These are phyloP conservation scores for Osmoderma eremita DNA, from an alignment of 2,888 invertebrate genomes.

Conservation along the genomic window DNA sequence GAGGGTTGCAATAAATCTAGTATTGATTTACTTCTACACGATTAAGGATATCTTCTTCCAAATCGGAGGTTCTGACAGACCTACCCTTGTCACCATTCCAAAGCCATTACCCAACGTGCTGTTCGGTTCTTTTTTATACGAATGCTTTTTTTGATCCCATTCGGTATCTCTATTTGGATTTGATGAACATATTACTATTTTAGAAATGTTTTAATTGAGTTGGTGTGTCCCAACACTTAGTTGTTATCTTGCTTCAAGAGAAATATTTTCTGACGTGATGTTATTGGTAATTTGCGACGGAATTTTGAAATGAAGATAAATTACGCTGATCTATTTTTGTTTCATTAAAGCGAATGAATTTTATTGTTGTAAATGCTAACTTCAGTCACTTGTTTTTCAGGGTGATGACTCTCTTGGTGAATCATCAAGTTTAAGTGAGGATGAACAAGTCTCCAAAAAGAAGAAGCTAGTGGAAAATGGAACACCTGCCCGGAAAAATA, in stretches of 20 bases:
- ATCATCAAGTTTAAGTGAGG: conserved; percentile 47
- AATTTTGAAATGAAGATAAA: neutral
- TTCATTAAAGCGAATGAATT: neutral
- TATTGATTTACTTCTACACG: no score
- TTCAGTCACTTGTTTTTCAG: neutral
- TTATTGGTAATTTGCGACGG: conserved; percentile 30
- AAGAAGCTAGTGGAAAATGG: conserved; percentile 48
- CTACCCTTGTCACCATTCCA: neutral
- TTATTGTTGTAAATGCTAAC: neutral
- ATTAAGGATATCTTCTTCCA: no score
- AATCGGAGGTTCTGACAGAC: no score
- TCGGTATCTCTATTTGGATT: no score
- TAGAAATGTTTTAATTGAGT: no score
- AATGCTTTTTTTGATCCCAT: no score
- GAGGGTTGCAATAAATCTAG: no score
- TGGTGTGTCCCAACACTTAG: no score
- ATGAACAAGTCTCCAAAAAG: conserved; percentile 53
- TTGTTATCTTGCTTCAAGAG: neutral
- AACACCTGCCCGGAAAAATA: conserved; percentile 57
- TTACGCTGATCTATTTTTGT: conserved; percentile 2
- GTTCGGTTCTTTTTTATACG: no score
- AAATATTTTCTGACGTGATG: neutral
- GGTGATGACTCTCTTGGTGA: conserved; percentile 41
- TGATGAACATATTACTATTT: no score
- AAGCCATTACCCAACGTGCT: no score